Base-by-base conservation (phyloP, 2,888 invertebrate species). In the Perithous albicinctus region DNA sequence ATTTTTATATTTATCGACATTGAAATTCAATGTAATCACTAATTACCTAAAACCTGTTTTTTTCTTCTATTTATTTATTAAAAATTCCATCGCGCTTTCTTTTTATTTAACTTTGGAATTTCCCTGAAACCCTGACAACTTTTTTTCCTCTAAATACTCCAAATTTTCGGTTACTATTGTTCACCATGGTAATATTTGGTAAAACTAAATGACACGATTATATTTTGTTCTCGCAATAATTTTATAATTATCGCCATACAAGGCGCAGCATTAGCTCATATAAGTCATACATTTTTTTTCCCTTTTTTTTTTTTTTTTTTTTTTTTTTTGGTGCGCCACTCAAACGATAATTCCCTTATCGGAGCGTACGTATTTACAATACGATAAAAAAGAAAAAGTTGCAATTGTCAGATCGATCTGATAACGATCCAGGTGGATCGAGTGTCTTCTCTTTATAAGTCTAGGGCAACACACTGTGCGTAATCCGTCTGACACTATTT, bases 351-450 rank as follows among this genome's bases (percentile, higher is more conserved):
- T 41, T 67, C 18, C 32, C 32, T 32, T 15, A 56, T 56, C 32
- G 32, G 15, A n/a, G 15, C 29, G 32, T 26, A 15, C 51, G 64
- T 70, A 76, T 76, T 64, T 80, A 72, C 80, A 76, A 63, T 48
- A 51, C 35, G 41, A 70, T 29, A 26, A 29, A 35, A 61, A 69
- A 29, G n/a, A 32, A 79, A 79, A 46, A 63, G 56, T 15, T 69
- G 15, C 18, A 35, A 54, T 2, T n/a, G 35, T 46, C 32, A 38
- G 6, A 46, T 63, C 54, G 63, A 74, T 79, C 73, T 69, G 26
- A 64, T 56, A 64, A n/a, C 54, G 46, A 75, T 75, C 54, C 35
- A 54, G 41, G 38, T 56, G 26, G 54, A 75, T 80, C 69, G 63
- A 56, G 69, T 64, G 63, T 63, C 54, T 41, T 46, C 72, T 38